Evolutionary conservation across 2,113 vertebrate species (phyloP).

Genomic region (Calyptommatus sinebrachiatus): DNA sequence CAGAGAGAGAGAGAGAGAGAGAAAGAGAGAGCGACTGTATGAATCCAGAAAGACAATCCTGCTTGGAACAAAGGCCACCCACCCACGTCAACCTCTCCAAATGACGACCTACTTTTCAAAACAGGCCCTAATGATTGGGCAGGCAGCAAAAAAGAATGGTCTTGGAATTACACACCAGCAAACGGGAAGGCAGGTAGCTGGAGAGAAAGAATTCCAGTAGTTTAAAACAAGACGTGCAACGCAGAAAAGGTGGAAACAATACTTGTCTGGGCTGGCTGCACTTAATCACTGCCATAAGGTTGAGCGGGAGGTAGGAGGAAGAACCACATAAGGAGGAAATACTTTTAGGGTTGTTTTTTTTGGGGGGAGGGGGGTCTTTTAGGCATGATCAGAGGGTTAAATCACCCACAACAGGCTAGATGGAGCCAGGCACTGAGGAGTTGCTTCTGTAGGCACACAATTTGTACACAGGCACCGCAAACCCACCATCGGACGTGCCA

Average conservation of each 20-base stretch:
- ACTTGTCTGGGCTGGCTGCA: neutral
- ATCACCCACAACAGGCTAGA: neutral
- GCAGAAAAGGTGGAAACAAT: neutral
- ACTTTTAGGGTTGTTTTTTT: neutral
- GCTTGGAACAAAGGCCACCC: conserved; percentile 52
- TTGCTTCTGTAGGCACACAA: neutral
- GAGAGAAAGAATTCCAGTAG: neutral
- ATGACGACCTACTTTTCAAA: conserved; percentile 51
- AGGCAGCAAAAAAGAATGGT: neutral
- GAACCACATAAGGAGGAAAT: neutral
- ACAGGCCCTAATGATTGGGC: conserved; percentile 35
- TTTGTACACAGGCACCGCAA: neutral
- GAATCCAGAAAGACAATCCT: neutral
- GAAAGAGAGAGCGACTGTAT: neutral
- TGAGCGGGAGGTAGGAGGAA: neutral
- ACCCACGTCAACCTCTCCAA: neutral
- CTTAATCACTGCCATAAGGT: neutral
- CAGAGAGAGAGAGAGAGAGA: neutral
- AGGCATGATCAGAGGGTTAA: neutral
- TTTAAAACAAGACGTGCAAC: neutral
- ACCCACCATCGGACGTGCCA: neutral
- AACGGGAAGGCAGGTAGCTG: neutral
- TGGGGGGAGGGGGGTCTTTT: neutral
- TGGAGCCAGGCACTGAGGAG: neutral
- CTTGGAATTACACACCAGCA: neutral